phyloP scores from a whole-genome alignment of 2,797 vertebrate species.

The Molothrus ater region DNA sequence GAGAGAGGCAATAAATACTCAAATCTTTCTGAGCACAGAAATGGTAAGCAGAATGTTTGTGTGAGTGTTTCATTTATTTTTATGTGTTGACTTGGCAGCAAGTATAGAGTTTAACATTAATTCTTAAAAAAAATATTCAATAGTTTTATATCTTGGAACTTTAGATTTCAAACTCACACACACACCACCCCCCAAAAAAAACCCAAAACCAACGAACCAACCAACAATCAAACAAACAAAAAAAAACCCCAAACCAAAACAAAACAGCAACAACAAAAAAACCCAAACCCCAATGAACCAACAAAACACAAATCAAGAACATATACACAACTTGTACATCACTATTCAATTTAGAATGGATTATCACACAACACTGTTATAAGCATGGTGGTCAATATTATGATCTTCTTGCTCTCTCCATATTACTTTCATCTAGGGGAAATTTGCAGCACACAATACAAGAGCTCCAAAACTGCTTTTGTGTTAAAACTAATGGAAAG shows the following conservation, averaged over 20 bases:
- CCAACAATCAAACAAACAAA: not conserved
- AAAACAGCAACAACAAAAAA: too few species aligned
- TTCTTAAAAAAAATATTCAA: not conserved
- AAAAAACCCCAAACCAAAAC: too few species aligned
- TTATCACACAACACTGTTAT: not conserved
- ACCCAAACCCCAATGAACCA: not conserved
- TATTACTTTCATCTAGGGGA: not conserved
- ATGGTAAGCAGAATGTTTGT: not conserved
- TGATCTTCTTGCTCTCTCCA: not conserved
- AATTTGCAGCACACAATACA: not conserved
- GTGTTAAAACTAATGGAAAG: not conserved
- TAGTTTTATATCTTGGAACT: not conserved
- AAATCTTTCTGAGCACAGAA: not conserved
- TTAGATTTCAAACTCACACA: not conserved
- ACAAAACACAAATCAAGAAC: not conserved
- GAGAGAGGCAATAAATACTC: not conserved
- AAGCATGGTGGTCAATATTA: not conserved
- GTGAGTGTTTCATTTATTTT: not conserved
- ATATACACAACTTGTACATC: not conserved
- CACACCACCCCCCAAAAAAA: rapidly evolving
- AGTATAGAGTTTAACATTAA: not conserved
- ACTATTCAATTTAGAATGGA: not conserved
- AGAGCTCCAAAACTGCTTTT: not conserved
- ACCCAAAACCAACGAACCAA: too few species aligned
- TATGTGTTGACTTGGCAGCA: not conserved